Evolutionary conservation across 2,888 invertebrate species (phyloP).

Genomic region (Acanthosepion esculentum): DNA sequence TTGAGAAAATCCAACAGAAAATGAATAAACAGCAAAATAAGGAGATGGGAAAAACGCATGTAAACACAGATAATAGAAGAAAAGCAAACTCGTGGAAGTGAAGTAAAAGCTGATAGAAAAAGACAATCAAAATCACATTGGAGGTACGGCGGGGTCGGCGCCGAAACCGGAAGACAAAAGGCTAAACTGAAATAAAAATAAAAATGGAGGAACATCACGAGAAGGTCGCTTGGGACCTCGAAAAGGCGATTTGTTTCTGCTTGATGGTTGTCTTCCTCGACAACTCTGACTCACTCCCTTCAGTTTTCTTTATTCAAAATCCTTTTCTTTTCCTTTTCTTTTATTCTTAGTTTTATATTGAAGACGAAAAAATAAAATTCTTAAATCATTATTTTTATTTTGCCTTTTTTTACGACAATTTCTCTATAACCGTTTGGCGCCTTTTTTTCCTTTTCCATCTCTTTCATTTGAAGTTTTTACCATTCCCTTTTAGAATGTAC

Average conservation of each 20-base stretch:
- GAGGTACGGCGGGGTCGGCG: too few relatives aligned
- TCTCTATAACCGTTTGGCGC: neutral
- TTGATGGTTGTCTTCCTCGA: neutral
- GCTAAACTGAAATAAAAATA: neutral
- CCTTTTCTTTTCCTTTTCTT: neutral
- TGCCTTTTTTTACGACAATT: neutral
- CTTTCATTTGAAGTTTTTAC: too few relatives aligned
- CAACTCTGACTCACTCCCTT: neutral
- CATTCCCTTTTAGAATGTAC: too few relatives aligned
- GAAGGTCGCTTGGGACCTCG: neutral
- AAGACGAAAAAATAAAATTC: too few relatives aligned
- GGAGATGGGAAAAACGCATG: too few relatives aligned
- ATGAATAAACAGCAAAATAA: too few relatives aligned
- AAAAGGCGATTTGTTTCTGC: neutral
- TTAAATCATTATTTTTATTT: neutral
- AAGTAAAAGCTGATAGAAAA: too few relatives aligned
- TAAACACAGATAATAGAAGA: too few relatives aligned
- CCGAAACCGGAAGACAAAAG: slow-evolving; percentile 11
- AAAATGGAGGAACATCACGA: neutral
- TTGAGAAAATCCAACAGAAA: too few relatives aligned
- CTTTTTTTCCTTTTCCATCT: too few relatives aligned
- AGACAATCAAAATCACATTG: too few relatives aligned
- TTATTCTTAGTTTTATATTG: neutral
- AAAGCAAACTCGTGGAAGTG: too few relatives aligned
- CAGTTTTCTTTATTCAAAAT: neutral